Evolutionary conservation across 2,888 invertebrate species (phyloP).

Genomic region (Eupeodes luniger): DNA sequence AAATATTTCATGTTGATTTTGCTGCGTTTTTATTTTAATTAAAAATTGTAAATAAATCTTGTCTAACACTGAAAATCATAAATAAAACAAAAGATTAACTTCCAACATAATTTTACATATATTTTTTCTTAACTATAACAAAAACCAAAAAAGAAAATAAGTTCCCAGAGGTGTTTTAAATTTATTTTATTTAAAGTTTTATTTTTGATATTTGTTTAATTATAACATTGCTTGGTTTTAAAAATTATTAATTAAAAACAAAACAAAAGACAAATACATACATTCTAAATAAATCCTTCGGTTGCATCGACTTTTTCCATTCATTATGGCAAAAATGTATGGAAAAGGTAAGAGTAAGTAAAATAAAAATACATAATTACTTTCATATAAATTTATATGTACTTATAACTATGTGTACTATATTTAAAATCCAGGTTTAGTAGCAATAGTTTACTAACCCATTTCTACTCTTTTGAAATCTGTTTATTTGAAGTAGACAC

Average conservation of each 20-base stretch:
- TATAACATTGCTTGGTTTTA: slow-evolving; percentile 68
- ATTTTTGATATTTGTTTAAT: slow-evolving; percentile 66
- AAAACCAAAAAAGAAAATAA: slow-evolving; percentile 3
- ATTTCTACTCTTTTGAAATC: neutral
- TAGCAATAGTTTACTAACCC: neutral
- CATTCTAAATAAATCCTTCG: slow-evolving; percentile 55
- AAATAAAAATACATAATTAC: slow-evolving; percentile 60
- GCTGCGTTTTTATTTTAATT: slow-evolving; percentile 52
- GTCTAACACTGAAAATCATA: slow-evolving; percentile 18
- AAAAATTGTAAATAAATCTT: slow-evolving; percentile 70
- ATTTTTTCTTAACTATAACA: neutral
- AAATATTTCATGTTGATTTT: slow-evolving; percentile 52
- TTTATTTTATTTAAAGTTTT: slow-evolving; percentile 45
- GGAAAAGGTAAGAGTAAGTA: slow-evolving; percentile 85
- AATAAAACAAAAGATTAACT: slow-evolving; percentile 24
- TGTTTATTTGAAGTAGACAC: too few relatives aligned
- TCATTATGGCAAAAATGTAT: slow-evolving; percentile 84
- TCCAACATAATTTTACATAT: neutral
- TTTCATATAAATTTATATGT: slow-evolving; percentile 44
- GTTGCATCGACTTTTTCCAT: slow-evolving; percentile 76
- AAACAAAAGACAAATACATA: slow-evolving; percentile 36
- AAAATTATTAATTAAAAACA: slow-evolving; percentile 39
- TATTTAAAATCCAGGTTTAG: neutral
- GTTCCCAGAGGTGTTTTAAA: slow-evolving; percentile 49
- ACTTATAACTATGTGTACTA: neutral